Percentiles rank a stretch among this genome's conserved stretches.
phyloP scores from a whole-genome alignment of 1,140 invertebrate species.

The Drosophila ohnishii region DNA sequence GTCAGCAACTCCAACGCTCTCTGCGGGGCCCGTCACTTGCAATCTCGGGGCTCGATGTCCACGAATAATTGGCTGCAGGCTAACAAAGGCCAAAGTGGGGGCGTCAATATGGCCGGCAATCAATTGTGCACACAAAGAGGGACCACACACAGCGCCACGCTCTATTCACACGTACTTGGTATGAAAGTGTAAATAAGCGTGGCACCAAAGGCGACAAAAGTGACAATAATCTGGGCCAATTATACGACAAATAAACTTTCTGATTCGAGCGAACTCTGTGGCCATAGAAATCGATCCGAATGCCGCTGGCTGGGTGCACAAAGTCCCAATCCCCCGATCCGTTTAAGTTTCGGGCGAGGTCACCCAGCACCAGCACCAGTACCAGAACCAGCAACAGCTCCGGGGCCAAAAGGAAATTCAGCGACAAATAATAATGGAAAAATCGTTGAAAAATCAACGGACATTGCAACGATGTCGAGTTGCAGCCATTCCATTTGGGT shows the following conservation, averaged over 20 bases:
- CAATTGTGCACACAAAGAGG: conserved; percentile 71
- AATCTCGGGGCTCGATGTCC: conserved; percentile 56
- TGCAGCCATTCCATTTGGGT: conserved; percentile 24
- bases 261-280: conserved; percentile 37
- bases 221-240: conserved; percentile 60
- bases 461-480: conserved; percentile 32
- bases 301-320: conserved; percentile 15
- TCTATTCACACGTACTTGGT: conserved; percentile 51
- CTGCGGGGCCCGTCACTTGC: conserved; percentile 46
- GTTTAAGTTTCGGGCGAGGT: conserved; percentile 21
- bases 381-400: no score
- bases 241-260: conserved; percentile 59
- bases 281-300: conserved; percentile 29
- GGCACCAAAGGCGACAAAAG: conserved; percentile 30
- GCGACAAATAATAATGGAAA: conserved; percentile 39
- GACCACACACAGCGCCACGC: conserved; percentile 30
- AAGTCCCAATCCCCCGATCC: conserved; percentile 22
- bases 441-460: conserved; percentile 25
- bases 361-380: conserved; percentile 1
- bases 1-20: conserved; percentile 15
- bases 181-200: conserved; percentile 62
- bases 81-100: conserved; percentile 51
- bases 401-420: conserved; percentile 18
- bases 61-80: conserved; percentile 70
- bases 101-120: conserved; percentile 54